Evolutionary conservation across 2,797 vertebrate genomes (phyloP).

Genomic region (Intellagama lesueurii): DNA sequence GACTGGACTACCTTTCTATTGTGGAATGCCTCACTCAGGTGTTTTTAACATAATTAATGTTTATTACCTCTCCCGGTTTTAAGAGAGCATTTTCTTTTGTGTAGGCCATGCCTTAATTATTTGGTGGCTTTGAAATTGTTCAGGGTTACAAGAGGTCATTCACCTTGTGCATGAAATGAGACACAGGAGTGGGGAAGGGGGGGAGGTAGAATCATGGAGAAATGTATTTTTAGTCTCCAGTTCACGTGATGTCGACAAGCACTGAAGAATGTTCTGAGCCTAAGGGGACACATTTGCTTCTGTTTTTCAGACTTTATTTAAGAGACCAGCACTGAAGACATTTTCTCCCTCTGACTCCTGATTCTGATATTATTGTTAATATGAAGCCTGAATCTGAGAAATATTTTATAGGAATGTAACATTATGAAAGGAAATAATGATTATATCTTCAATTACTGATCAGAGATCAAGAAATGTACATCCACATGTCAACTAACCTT

Average conservation of each 20-base stretch:
- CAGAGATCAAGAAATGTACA: neutral
- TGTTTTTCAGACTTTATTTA: slow-evolving; percentile 48
- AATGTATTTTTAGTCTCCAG: slow-evolving; percentile 50
- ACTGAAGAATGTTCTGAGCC: slow-evolving; percentile 40
- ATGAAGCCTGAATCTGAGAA: neutral
- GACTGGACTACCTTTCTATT: neutral
- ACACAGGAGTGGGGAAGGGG: neutral
- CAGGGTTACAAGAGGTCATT: slow-evolving; percentile 76
- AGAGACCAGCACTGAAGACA: slow-evolving; percentile 45
- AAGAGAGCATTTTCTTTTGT: slow-evolving; percentile 74
- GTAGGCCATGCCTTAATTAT: slow-evolving; percentile 54
- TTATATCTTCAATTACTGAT: neutral
- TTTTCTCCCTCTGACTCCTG: neutral
- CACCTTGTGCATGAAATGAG: slow-evolving; percentile 51
- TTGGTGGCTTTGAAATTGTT: slow-evolving; percentile 66
- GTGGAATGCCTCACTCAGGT: slow-evolving; percentile 60
- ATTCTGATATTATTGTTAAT: too few species aligned
- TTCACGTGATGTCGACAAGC: slow-evolving; percentile 57
- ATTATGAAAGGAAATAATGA: neutral
- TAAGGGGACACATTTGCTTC: slow-evolving; percentile 34
- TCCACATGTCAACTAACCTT: neutral
- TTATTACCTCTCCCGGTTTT: slow-evolving; percentile 67
- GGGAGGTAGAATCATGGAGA: slow-evolving; percentile 33
- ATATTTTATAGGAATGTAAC: neutral
- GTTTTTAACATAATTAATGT: slow-evolving; percentile 61